These are phyloP conservation scores for Rhagologus leucostigma DNA, from an alignment of 2,113 vertebrate species.

Conservation along the genomic window DNA sequence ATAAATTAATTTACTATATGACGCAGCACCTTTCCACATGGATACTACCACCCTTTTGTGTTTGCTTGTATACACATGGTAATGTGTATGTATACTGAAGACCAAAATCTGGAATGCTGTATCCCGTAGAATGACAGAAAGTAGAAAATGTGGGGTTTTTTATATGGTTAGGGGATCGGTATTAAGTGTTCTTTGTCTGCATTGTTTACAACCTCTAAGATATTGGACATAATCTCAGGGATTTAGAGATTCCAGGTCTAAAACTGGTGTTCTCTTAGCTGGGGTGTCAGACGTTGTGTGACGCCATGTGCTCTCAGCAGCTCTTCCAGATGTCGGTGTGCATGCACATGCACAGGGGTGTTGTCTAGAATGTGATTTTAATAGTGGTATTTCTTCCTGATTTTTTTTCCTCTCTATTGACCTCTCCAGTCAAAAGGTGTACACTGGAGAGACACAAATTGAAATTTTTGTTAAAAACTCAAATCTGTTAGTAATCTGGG, in stretches of 20 bases:
- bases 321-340: neutral
- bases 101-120: neutral
- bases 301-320: neutral
- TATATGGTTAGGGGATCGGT: neutral
- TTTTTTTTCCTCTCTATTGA: neutral
- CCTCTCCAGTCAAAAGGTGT: neutral
- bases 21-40: neutral
- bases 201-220: neutral
- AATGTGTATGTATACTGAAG: neutral
- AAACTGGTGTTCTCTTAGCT: neutral
- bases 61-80: neutral
- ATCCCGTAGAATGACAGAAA: neutral
- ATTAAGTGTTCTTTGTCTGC: neutral
- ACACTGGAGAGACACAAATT: neutral
- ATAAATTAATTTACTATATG: neutral
- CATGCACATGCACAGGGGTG: neutral
- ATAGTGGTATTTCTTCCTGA: neutral
- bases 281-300: neutral
- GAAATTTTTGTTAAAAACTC: neutral
- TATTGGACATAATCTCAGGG: neutral
- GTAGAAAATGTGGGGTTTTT: neutral
- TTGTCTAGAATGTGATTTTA: neutral
- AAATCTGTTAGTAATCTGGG: conserved; percentile 1
- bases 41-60: neutral
- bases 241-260: neutral